These are phyloP conservation scores for Hipparchia sbordonii DNA, from an alignment of 2,888 invertebrate species.

Conservation along the genomic window DNA sequence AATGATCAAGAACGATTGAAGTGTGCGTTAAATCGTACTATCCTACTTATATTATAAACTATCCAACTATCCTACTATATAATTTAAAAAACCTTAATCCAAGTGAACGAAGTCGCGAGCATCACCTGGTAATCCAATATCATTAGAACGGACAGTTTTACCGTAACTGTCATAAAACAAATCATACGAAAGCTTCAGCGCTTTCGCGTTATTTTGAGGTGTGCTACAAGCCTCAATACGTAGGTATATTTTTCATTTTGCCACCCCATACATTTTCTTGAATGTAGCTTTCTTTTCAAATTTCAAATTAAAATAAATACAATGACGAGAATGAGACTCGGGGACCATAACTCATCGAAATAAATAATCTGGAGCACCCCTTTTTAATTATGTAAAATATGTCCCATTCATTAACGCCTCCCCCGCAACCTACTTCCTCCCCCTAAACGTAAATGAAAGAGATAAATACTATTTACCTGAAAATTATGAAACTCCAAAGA, in stretches of 20 bases:
- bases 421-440: slow-evolving; percentile 33
- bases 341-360: slow-evolving; percentile 71
- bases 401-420: slow-evolving; percentile 65
- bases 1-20: too few relatives aligned
- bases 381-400: slow-evolving; percentile 81
- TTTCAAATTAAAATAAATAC: slow-evolving; percentile 44
- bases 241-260: slow-evolving; percentile 13
- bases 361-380: slow-evolving; percentile 72
- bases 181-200: too few relatives aligned
- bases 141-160: too few relatives aligned
- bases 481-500: slow-evolving; percentile 70
- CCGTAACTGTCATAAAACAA: too few relatives aligned
- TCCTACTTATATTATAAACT: too few relatives aligned
- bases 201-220: too few relatives aligned
- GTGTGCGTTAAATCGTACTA: too few relatives aligned
- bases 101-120: too few relatives aligned
- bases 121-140: too few relatives aligned
- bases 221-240: not conserved
- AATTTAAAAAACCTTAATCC: too few relatives aligned
- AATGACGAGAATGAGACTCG: slow-evolving; percentile 41
- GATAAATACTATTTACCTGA: slow-evolving; percentile 69
- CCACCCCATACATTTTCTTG: slow-evolving; percentile 28
- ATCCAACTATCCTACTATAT: too few relatives aligned
- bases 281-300: slow-evolving; percentile 31
- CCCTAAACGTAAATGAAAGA: slow-evolving; percentile 51